A percentile compares a stretch with the other conserved stretches of the same genome.
These are phyloP conservation scores for Tinea semifulvella DNA, from an alignment of 2,888 invertebrate genomes.

Conservation along the genomic window DNA sequence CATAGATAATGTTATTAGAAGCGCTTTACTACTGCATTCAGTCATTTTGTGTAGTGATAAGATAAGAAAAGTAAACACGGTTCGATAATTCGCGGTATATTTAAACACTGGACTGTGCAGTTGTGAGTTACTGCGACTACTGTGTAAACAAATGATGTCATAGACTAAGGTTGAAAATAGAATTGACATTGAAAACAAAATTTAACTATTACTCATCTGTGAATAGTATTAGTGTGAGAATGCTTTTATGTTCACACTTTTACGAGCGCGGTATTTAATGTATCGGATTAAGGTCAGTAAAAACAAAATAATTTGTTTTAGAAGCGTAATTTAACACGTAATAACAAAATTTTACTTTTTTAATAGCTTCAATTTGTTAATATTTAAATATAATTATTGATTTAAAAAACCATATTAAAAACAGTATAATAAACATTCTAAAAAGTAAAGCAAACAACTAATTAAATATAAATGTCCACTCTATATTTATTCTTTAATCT, in stretches of 20 bases:
- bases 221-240: too few species aligned
- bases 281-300: too few species aligned
- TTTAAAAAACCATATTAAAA: neutral
- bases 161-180: conserved; percentile 25
- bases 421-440: neutral
- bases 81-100: neutral
- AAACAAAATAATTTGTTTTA: too few species aligned
- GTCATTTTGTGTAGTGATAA: conserved; percentile 13
- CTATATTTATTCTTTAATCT: conserved; percentile 1
- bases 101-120: conserved; percentile 4
- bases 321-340: too few species aligned
- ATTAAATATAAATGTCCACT: neutral
- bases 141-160: conserved; percentile 38
- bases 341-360: too few species aligned
- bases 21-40: neutral
- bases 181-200: conserved; percentile 14
- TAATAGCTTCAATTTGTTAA: too few species aligned
- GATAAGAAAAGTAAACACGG: conserved; percentile 13
- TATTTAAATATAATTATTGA: neutral
- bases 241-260: too few species aligned
- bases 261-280: too few species aligned
- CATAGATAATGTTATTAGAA: neutral
- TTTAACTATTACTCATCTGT: neutral
- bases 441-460: neutral
- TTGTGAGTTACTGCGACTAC: conserved; percentile 12